Evolutionary conservation across 35 echinoderm and acorn worm species (phyloP).

Genomic region (Heliocidaris erythrogramma): DNA sequence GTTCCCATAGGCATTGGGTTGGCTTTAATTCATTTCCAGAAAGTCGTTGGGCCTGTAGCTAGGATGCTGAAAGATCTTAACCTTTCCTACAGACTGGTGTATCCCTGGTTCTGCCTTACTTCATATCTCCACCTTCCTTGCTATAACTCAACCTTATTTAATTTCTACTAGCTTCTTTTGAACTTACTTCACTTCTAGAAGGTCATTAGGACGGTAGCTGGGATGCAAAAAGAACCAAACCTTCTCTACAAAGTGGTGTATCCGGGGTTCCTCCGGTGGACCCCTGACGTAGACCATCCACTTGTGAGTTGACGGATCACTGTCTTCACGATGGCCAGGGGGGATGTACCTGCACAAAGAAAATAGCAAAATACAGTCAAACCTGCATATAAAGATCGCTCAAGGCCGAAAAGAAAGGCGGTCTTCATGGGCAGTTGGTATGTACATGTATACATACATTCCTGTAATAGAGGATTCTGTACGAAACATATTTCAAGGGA

Average conservation of each 20-base stretch:
- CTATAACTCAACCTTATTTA: not conserved
- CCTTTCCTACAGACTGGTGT: too few species aligned
- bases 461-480: not conserved
- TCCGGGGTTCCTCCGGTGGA: slow-evolving; percentile 86
- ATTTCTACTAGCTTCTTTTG: not conserved
- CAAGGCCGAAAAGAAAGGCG: not conserved
- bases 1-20: too few species aligned
- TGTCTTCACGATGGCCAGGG: slow-evolving; percentile 89
- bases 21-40: too few species aligned
- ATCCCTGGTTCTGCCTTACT: too few species aligned
- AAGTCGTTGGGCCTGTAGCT: too few species aligned
- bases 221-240: slow-evolving; percentile 99
- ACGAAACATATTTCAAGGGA: not conserved
- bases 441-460: not conserved
- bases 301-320: slow-evolving; percentile 99
- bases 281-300: slow-evolving; percentile 99
- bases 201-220: slow-evolving; percentile 98
- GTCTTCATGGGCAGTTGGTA: too few species aligned
- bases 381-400: not conserved
- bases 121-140: too few species aligned
- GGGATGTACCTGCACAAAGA: slow-evolving; percentile 79
- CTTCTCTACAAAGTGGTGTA: slow-evolving; percentile 96
- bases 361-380: too few species aligned
- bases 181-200: slow-evolving; percentile 96
- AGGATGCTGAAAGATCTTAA: too few species aligned